Base-by-base conservation (phyloP, 2,888 invertebrate species). In the Xestia ashworthii region DNA sequence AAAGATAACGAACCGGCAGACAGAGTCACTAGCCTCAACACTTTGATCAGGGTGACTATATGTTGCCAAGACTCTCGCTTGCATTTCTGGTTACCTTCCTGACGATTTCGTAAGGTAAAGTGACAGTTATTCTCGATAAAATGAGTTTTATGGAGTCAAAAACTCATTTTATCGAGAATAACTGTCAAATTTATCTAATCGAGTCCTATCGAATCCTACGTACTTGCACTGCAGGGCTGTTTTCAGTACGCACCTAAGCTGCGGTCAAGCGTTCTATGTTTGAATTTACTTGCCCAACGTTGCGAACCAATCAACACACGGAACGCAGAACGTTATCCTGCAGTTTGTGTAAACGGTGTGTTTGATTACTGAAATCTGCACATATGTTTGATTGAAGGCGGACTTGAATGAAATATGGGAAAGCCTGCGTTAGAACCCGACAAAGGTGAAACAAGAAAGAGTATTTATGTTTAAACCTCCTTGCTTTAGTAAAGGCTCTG, bases 301-400 rank as follows among this genome's bases (percentile, higher is more conserved):
- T 80, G 55, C 82, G 82, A 68, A 68, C 76, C 79, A 80, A 82
- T 80, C 64, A 82, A 76, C 78, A 74, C 62, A 64, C 22, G 25
- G 76, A 62, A 79, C 66, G n/a, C 53, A 79, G 60, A 60, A 82
- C 25, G 74, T 44, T 58, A 74, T 58, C 48, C 32, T 58, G n/a
- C 14, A 44, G 44, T 9, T 1, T 64, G 22, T 64, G 48, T 55
- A 68, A 55, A 48, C 67, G 53, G n/a, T 38, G 25, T 55, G 22
- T 50, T 32, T 58, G 41, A 44, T 14, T n/a, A n/a, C 64, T 65
- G 41, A 8, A 41, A n/a, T 44, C 41, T 6, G 41, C 41, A 25
- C 25, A 62, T 8, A 60, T 58, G 16, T 32, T 58, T 3, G 14
- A 58, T 25, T 3, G 12, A 3, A 25, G 16, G 25, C 6, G 14